phyloP scores from a whole-genome alignment of 2,797 vertebrate genomes.

The Natrix natrix region DNA sequence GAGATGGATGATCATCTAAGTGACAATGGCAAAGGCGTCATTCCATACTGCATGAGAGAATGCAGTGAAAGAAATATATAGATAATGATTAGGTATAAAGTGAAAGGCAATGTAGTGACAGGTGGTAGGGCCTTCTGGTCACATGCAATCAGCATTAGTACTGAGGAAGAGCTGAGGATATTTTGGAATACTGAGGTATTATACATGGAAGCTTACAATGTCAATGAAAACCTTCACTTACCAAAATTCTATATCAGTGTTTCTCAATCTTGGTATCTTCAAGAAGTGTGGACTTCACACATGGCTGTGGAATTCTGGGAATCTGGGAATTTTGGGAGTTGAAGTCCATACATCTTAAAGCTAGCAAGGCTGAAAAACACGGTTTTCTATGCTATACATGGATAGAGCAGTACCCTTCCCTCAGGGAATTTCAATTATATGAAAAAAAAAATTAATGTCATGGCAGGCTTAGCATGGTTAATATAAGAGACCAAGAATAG shows the following conservation, averaged over 20 bases:
- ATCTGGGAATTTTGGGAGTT: not conserved
- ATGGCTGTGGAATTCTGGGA: not conserved
- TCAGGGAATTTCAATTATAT: not conserved
- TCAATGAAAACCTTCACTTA: not conserved
- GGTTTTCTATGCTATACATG: not conserved
- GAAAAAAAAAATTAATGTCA: not conserved
- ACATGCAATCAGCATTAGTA: not conserved
- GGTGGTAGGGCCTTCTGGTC: not conserved
- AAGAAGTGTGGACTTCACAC: not conserved
- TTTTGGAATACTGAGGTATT: not conserved
- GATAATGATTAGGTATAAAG: not conserved
- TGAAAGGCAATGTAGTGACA: not conserved
- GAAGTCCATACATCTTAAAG: not conserved
- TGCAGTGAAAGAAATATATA: not conserved
- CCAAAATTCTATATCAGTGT: not conserved
- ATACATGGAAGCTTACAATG: not conserved
- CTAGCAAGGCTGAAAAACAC: not conserved
- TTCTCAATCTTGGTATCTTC: not conserved
- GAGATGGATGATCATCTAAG: not conserved
- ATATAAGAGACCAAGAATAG: not conserved
- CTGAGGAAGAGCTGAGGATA: not conserved
- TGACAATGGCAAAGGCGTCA: not conserved
- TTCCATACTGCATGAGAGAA: not conserved
- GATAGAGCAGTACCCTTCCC: not conserved
- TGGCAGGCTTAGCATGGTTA: not conserved